phyloP scores from a whole-genome alignment of 2,797 vertebrate genomes.

The Melanogrammus aeglefinus region DNA sequence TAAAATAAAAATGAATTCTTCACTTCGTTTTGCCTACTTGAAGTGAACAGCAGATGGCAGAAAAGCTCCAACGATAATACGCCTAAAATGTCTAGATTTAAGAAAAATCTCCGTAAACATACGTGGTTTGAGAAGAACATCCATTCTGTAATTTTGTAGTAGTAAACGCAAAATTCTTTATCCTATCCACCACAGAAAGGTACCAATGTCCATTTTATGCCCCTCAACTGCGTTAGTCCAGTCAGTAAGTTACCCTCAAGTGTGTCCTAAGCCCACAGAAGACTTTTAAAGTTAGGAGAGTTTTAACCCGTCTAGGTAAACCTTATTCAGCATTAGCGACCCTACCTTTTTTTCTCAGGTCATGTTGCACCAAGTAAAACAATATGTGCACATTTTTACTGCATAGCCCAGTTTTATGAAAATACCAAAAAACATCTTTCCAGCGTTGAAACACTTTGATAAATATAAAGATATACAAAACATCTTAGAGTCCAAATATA shows the following conservation, averaged over 20 bases:
- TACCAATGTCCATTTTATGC: constrained; percentile 20
- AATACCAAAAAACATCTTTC: too few species aligned
- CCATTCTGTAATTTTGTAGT: neutral
- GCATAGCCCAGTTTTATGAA: too few species aligned
- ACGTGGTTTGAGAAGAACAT: neutral
- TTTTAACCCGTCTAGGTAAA: neutral
- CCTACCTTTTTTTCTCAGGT: neutral
- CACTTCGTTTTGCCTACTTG: neutral
- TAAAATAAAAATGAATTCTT: neutral
- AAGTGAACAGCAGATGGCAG: constrained; percentile 66
- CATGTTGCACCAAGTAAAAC: neutral
- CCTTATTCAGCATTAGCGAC: neutral
- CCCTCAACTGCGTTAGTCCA: constrained; percentile 4
- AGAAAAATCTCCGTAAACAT: constrained; percentile 17
- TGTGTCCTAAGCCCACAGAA: constrained; percentile 61
- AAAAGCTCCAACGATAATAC: constrained; percentile 29
- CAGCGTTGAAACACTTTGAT: neutral
- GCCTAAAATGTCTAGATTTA: constrained; percentile 40
- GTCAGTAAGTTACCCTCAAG: constrained; percentile 63
- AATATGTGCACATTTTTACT: too few species aligned
- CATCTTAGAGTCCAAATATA: neutral
- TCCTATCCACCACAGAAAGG: neutral
- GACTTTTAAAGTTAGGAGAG: constrained; percentile 12
- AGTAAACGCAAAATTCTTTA: neutral
- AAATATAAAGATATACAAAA: neutral